Base-by-base conservation (phyloP, 2,797 vertebrate species). In the Limosa lapponica region DNA sequence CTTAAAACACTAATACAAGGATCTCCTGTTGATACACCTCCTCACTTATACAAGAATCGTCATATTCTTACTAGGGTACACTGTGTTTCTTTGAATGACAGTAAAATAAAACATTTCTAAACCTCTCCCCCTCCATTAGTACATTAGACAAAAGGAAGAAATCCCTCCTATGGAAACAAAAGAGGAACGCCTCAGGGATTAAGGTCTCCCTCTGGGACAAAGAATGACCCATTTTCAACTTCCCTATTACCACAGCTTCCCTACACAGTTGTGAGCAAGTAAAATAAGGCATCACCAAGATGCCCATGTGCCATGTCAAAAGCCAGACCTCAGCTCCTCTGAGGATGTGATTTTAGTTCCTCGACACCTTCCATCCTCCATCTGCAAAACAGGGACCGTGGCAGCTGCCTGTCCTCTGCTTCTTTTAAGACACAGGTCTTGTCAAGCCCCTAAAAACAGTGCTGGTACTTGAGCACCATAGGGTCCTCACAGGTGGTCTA, bases 281-380 rank as follows among this genome's bases (percentile, higher is more conserved):
- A 30, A 55, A 15, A 11, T 27, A 41, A 51, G 11, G 37, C 34
- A 64, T 13, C 22, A 49, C 19, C 34, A 51, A 62, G 41, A 6
- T 51, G 24, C 15, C 37, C 3, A 36, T 6, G 15, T 7, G 18
- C 30, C 34, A 27, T 20, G 39, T 9, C 23, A 57, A 67, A 79
- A 67, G 41, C 8, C 46, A 69, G 37, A 54, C 8, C 28, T 41
- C 66, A 80, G 34, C 49, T 74, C 41, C 30, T 52, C 39, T 13
- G 13, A 58, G 3, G 34, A 32, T 9, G 5, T 2, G 8, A 70
- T 25, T 9, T 70, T 10, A 57, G 11, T 57, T 58, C 57, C 30
- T 61, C n/a, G 14, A 8, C 1, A 1, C 8, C 22, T 41, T 32
- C 14, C 0, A 1, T 32, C 25, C n/a, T 32, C 14, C 25, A 15